Base-by-base conservation (phyloP, 2,888 invertebrate genomes). In the Hypomecis atomaria region DNA sequence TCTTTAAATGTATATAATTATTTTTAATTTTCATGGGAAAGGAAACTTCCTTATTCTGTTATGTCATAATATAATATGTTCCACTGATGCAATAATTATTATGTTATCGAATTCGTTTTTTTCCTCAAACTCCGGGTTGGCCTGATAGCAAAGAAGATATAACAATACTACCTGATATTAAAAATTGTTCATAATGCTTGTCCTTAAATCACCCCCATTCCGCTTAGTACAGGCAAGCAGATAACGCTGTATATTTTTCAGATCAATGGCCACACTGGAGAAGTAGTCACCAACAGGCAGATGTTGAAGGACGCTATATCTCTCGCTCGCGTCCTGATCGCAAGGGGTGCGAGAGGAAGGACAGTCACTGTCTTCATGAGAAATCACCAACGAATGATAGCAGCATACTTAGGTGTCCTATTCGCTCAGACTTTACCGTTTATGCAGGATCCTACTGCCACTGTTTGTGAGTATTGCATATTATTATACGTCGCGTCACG, bases 391-490 rank as follows among this genome's bases (percentile, higher is more conserved):
- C 70, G 73, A 4, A 75, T 76, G 77, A 68, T 65, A 0, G 67
- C 74, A 0, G 61, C 79, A 4, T 84, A 81, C 72, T 78, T 80
- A n/a, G 83, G 77, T 0, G 65, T 70, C 0, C 38, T 83, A 6
- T 77, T 84, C 34, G 72, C 83, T 7, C 80, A 81, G 9, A 66
- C 78, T 6, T 58, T 76, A 6, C 77, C 81, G 0, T 79, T 81
- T 23, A 54, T 78, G 64, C 72, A 83, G 63, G 85, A 85, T n/a
- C 80, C 83, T 5, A 70, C 71, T 4, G 67, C 75, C 10, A 84
- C 83, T 4, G 58, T 59, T 7, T 75, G 85, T 85, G 50, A 76
- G 82, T 34, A 11, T 38, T 5, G 3, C 37, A 13, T 50, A 4
- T 13, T 37, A n/a, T 49, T n/a, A n/a, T 33, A n/a, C 11, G n/a